Conservation (phyloP, 2,888 invertebrate species). For the Agonopterix subpropinquella region DNA sequence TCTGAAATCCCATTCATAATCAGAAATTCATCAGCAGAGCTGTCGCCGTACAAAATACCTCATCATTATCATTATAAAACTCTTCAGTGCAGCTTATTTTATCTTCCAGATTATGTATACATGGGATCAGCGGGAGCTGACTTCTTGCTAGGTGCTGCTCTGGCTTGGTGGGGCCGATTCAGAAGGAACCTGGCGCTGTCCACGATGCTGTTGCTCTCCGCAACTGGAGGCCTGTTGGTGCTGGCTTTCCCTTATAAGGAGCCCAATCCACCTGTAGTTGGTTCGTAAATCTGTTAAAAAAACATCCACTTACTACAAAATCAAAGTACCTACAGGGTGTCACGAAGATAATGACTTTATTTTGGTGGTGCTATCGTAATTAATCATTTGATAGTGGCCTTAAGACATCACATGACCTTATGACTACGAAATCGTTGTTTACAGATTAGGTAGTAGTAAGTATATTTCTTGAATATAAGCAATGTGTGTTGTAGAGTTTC, state of each 20-base stretch:
- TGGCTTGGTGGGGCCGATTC: constrained; percentile 48
- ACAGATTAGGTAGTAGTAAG: no score
- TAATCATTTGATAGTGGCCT: no score
- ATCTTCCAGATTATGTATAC: constrained; percentile 43
- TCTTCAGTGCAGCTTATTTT: neutral
- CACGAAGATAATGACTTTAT: no score
- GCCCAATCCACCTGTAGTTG: constrained; percentile 32
- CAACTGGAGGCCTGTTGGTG: constrained; percentile 39
- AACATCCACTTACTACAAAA: neutral
- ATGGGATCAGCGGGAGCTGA: constrained; percentile 39
- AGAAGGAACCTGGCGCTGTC: constrained; percentile 40
- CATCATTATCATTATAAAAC: neutral
- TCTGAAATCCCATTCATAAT: no score
- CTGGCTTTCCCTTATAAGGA: constrained; percentile 45
- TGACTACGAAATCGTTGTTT: no score
- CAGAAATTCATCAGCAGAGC: no score
- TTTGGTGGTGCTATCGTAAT: no score
- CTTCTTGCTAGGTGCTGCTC: constrained; percentile 33
- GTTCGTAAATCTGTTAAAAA: constrained; percentile 24
- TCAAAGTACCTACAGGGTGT: neutral
- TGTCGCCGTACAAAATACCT: no score
- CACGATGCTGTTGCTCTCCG: constrained; percentile 37
- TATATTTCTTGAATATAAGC: no score
- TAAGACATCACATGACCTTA: no score
- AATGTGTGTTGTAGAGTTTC: no score